A percentile compares a stretch with the other conserved stretches of the same genome.
These are phyloP conservation scores for Eristalis intricaria DNA, from an alignment of 2,888 invertebrate genomes.

Conservation along the genomic window DNA sequence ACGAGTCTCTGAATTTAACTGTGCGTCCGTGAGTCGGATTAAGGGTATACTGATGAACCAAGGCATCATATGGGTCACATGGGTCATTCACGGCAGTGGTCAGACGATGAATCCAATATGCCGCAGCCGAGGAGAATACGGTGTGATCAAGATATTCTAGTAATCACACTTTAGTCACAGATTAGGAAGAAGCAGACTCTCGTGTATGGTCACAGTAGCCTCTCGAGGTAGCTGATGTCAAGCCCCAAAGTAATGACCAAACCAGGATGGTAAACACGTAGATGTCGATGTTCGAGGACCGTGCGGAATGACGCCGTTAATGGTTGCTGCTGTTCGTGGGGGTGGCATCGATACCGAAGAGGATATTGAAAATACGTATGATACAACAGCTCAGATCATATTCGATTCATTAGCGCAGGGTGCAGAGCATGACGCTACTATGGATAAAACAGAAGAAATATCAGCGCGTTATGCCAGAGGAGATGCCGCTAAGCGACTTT, in stretches of 20 bases:
- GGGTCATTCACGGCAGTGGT: slow-evolving; percentile 88
- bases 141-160: slow-evolving; percentile 89
- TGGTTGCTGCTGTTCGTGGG: slow-evolving; percentile 95
- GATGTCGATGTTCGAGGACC: slow-evolving; percentile 93
- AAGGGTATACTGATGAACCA: no score
- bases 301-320: slow-evolving; percentile 96
- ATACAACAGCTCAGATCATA: slow-evolving; percentile 90
- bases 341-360: slow-evolving; percentile 90
- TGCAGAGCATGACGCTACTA: slow-evolving; percentile 95
- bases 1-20: no score
- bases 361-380: slow-evolving; percentile 86
- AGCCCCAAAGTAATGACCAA: slow-evolving; percentile 92
- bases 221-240: slow-evolving; percentile 93
- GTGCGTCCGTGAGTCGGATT: no score
- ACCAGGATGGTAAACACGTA: slow-evolving; percentile 84
- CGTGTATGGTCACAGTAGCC: slow-evolving; percentile 96
- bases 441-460: slow-evolving; percentile 97
- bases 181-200: slow-evolving; percentile 92
- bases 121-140: slow-evolving; percentile 93
- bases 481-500: slow-evolving; percentile 94
- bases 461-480: slow-evolving; percentile 96
- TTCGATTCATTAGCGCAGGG: slow-evolving; percentile 94
- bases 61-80: slow-evolving; percentile 78
- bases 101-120: slow-evolving; percentile 93
- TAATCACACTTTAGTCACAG: slow-evolving; percentile 94